Percentiles rank a stretch among this genome's conserved stretches.
phyloP scores from a whole-genome alignment of 2,113 vertebrate genomes.

The Caranx melampygus region DNA sequence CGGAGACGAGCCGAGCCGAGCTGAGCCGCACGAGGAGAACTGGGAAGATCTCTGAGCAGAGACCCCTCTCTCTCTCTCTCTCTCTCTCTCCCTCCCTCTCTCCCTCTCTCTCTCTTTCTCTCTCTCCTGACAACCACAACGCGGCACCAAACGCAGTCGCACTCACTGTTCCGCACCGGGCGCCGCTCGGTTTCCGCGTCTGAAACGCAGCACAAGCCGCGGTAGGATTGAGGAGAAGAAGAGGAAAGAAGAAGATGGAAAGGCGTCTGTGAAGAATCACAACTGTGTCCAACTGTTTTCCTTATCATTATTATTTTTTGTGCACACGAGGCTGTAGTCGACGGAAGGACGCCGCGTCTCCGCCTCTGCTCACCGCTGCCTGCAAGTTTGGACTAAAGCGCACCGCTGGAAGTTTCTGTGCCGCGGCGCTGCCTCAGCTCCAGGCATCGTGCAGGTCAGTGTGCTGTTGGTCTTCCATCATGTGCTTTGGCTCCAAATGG shows the following conservation, averaged over 20 bases:
- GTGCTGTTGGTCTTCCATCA: not conserved
- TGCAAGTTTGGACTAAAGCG: constrained; percentile 76
- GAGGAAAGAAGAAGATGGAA: not conserved
- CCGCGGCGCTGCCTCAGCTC: constrained; percentile 50
- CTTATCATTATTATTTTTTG: no score
- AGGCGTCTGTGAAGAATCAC: constrained; percentile 24
- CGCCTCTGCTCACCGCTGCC: constrained; percentile 22
- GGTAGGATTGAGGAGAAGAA: not conserved
- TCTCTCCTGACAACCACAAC: constrained; percentile 3
- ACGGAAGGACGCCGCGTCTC: not conserved
- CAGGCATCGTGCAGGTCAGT: constrained; percentile 68
- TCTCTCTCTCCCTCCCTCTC: not conserved
- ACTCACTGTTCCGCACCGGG: not conserved
- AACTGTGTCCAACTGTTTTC: constrained; percentile 10
- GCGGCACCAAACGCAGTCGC: constrained; percentile 9
- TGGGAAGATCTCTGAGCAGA: constrained; percentile 41
- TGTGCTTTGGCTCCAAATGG: no score
- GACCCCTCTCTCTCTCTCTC: constrained; percentile 28
- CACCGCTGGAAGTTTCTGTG: constrained; percentile 73
- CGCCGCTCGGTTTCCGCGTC: not conserved
- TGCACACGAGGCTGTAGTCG: not conserved
- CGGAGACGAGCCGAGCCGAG: constrained; percentile 32
- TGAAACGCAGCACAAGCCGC: not conserved
- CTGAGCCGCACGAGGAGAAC: constrained; percentile 7
- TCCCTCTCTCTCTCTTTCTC: not conserved